Percentiles rank a stretch among this genome's conserved stretches.
Evolutionary conservation across 2,888 invertebrate genomes (phyloP).

Genomic region (Torymus auratus): DNA sequence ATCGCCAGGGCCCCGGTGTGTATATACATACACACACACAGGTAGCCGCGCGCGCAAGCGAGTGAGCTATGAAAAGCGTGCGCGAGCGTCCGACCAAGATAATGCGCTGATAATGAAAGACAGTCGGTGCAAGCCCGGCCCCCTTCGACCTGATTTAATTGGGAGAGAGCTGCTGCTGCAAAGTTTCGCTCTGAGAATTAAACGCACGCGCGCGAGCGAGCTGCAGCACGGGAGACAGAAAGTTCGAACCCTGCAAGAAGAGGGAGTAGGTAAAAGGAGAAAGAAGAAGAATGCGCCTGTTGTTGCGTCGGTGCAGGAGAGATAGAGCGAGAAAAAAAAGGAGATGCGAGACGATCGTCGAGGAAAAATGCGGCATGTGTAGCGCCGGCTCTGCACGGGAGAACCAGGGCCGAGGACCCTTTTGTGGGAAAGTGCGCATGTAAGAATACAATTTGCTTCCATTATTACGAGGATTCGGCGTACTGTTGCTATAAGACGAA

Average conservation of each 20-base stretch:
- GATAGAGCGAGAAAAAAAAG: too few species aligned
- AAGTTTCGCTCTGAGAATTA: slow-evolving; percentile 64
- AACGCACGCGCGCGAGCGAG: slow-evolving; percentile 59
- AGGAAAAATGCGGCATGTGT: too few species aligned
- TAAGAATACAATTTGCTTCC: too few species aligned
- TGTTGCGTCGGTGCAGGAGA: too few species aligned
- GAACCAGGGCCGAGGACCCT: too few species aligned
- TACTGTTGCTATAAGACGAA: too few species aligned
- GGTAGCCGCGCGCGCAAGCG: slow-evolving; percentile 1
- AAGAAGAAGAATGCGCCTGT: not conserved
- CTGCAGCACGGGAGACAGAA: slow-evolving; percentile 2
- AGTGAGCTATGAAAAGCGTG: slow-evolving; percentile 66
- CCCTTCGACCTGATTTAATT: slow-evolving; percentile 66
- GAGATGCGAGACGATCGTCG: too few species aligned
- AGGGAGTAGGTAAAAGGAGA: not conserved
- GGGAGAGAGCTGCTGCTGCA: slow-evolving; percentile 43
- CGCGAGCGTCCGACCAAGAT: slow-evolving; percentile 63
- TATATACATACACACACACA: not conserved
- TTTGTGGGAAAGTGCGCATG: too few species aligned
- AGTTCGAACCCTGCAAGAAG: slow-evolving; percentile 6
- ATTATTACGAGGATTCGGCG: too few species aligned
- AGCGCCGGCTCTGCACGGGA: too few species aligned
- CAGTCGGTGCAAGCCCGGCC: slow-evolving; percentile 53
- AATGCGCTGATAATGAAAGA: slow-evolving; percentile 69
- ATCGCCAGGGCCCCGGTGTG: slow-evolving; percentile 32